A percentile compares a stretch with the other conserved stretches of the same genome.
These are phyloP conservation scores for Ips typographus DNA, from an alignment of 1,140 invertebrate species.

Conservation along the genomic window DNA sequence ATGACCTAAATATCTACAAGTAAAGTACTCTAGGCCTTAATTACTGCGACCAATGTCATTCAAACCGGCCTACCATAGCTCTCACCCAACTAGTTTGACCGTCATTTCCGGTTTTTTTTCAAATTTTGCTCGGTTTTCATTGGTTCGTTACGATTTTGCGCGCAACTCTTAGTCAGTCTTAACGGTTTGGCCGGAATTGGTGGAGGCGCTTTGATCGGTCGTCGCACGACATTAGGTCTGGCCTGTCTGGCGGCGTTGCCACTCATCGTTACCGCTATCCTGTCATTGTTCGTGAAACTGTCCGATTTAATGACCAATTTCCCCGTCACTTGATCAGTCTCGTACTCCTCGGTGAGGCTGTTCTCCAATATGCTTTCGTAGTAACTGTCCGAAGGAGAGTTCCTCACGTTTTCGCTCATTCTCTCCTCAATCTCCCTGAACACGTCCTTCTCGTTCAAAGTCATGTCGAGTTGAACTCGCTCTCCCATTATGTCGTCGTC, in stretches of 20 bases:
- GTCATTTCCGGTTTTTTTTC: conserved; percentile 17
- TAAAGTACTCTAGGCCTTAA: not conserved
- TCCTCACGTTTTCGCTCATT: conserved; percentile 40
- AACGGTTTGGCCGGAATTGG: conserved; percentile 49
- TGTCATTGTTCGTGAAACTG: conserved; percentile 44
- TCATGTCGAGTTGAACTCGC: conserved; percentile 45
- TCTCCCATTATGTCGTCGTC: conserved; percentile 36
- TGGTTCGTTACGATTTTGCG: conserved; percentile 13
- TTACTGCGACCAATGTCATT: conserved; percentile 38
- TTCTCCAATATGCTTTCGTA: conserved; percentile 49
- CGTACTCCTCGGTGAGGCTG: conserved; percentile 45
- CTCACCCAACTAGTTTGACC: conserved; percentile 49
- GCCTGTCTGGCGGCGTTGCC: not conserved
- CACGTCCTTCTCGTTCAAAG: conserved; percentile 48
- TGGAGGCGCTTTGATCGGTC: conserved; percentile 48
- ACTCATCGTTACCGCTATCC: conserved; percentile 6
- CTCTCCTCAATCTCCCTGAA: conserved; percentile 46
- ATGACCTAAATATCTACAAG: too few relatives aligned
- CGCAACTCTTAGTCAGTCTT: conserved; percentile 27
- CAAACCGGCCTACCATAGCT: conserved; percentile 49
- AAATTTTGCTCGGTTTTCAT: not conserved
- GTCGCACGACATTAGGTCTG: conserved; percentile 23
- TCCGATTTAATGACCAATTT: conserved; percentile 44
- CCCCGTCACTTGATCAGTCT: conserved; percentile 38
- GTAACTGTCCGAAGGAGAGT: conserved; percentile 45